Base-by-base conservation (phyloP, 2,113 vertebrate genomes). In the Bagarius yarrelli region DNA sequence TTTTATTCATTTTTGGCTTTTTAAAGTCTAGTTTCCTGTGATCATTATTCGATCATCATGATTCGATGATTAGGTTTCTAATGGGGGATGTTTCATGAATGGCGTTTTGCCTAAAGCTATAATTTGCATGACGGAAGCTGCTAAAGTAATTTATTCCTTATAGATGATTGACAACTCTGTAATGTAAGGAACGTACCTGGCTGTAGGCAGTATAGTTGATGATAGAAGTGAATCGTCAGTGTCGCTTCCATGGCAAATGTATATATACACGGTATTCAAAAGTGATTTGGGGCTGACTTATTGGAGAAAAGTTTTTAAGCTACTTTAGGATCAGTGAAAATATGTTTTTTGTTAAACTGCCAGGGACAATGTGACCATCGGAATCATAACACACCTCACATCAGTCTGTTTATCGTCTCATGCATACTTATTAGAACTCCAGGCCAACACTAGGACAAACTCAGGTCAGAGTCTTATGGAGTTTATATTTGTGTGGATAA, bases 151-250 rank as follows among this genome's bases (percentile, higher is more conserved):
- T 71, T 6, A 72, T 32, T 72, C 32, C 27, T 71, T 71, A 72
- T 32, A 53, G 70, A 72, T 72, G 50, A 72, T 32, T 53, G 70
- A 53, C 27, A 72, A 16, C 70, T 72, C 50, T 50, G 19, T 53
- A 55, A 52, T 32, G 70, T 23, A 3, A 32, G 25, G 12, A 53
- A 72, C 50, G 5, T 53, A 32, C 50, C 47, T 71, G 47, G 69
- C 69, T 71, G 44, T 19, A 71, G 44, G 69, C 69, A 19, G 44
- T 71, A 18, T 71, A 27, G 69, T 52, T 71, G 52, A 52, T 52
- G 69, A 52, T 30, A 25, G 69, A 8, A 52, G 44, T 71, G 52
- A 71, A 52, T 50, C 67, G 27, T 50, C 25, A 30, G 44, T 52
- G 69, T 71, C 47, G 19, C 44, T 30, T 19, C 1, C n/a, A 71